Percentiles rank a stretch among this genome's conserved stretches.
Conservation (phyloP, 1,140 invertebrate genomes). For the Aporrectodea caliginosa region DNA sequence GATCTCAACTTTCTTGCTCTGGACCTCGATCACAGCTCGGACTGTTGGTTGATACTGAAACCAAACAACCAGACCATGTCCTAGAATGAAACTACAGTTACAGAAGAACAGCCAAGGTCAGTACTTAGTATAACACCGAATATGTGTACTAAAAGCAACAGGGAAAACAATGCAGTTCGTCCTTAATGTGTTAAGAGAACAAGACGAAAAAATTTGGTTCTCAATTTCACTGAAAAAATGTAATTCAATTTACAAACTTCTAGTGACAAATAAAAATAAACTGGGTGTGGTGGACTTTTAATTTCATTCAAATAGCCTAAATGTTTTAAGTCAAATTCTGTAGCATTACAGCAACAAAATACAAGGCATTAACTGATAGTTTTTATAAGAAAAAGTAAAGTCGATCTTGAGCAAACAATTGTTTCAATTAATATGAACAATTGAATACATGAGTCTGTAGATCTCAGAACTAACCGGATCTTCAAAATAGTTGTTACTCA, state of each 20-base stretch:
- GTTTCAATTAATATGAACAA: too few relatives aligned
- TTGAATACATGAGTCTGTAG: too few relatives aligned
- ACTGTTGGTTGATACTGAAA: not conserved
- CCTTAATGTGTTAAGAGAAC: not conserved
- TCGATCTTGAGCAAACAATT: too few relatives aligned
- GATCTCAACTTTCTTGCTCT: not conserved
- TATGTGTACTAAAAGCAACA: not conserved
- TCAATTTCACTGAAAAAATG: too few relatives aligned
- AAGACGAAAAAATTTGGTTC: too few relatives aligned
- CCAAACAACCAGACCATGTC: not conserved
- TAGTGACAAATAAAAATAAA: too few relatives aligned
- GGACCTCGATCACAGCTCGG: not conserved
- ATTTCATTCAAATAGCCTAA: not conserved
- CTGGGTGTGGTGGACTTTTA: too few relatives aligned
- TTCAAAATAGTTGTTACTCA: not conserved
- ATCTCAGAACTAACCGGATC: not conserved
- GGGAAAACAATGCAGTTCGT: not conserved
- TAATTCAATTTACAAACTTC: too few relatives aligned
- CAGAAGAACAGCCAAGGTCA: not conserved
- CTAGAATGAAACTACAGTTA: too few relatives aligned
- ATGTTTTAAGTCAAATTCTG: not conserved
- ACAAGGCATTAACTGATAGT: not conserved
- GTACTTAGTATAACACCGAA: not conserved
- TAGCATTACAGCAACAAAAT: not conserved
- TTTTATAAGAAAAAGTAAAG: not conserved